Evolutionary conservation across 1,140 invertebrate genomes (phyloP).

Genomic region (Lasioglossum baleicum): DNA sequence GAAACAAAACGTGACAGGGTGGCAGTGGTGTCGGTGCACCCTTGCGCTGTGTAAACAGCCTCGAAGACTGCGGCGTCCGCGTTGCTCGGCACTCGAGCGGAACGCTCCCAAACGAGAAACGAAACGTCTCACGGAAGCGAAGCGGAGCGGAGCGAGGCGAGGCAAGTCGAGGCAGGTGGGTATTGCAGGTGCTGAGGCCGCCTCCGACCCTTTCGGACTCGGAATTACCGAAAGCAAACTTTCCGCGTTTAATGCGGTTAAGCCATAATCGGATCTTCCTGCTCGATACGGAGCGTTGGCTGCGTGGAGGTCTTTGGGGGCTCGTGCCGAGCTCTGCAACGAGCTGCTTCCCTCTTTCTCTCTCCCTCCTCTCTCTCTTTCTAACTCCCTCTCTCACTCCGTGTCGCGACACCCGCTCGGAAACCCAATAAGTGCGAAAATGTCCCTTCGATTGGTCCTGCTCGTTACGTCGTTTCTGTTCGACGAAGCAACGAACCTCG

Average conservation of each 20-base stretch:
- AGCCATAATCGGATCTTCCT: slow-evolving; percentile 66
- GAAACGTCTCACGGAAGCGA: slow-evolving; percentile 6
- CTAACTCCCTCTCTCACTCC: too few species aligned
- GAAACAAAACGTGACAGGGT: slow-evolving; percentile 29
- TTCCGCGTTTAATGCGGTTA: slow-evolving; percentile 66
- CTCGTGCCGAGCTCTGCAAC: slow-evolving; percentile 14
- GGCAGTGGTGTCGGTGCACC: background rate
- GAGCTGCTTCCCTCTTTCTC: background rate
- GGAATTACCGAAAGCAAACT: slow-evolving; percentile 66
- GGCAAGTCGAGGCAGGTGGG: slow-evolving; percentile 13
- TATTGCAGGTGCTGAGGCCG: slow-evolving; percentile 51
- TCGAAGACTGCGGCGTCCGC: slow-evolving; percentile 39
- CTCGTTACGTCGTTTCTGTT: background rate
- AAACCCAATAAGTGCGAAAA: slow-evolving; percentile 30
- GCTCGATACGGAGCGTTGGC: slow-evolving; percentile 56
- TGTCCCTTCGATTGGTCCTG: slow-evolving; percentile 10
- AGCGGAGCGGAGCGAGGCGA: background rate
- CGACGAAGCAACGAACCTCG: background rate
- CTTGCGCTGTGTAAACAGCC: slow-evolving; percentile 31
- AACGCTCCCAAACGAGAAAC: slow-evolving; percentile 24
- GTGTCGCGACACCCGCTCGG: background rate
- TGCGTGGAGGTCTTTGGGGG: slow-evolving; percentile 42
- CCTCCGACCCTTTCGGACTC: slow-evolving; percentile 30
- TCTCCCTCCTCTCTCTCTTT: too few species aligned
- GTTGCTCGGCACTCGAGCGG: slow-evolving; percentile 17